Conservation (phyloP, 2,113 vertebrate species). For the Sturnus vulgaris region DNA sequence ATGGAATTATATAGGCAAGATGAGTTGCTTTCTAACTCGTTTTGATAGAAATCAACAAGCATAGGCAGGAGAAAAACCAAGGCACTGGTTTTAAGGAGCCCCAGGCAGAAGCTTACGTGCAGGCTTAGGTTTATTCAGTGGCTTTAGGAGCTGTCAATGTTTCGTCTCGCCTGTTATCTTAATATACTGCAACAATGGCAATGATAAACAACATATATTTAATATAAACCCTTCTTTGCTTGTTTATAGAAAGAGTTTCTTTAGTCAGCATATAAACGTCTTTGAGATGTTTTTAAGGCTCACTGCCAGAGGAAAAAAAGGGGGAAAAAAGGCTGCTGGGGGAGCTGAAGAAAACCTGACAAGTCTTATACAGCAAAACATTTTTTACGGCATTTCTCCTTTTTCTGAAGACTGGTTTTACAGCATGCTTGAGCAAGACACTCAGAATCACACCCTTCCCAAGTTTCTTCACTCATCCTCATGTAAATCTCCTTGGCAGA, state of each 20-base stretch:
- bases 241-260: conserved; percentile 57
- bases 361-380: not conserved
- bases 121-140: conserved; percentile 2
- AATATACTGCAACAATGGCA: conserved; percentile 57
- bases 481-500: not conserved
- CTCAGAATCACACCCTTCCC: not conserved
- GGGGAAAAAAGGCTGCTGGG: not conserved
- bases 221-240: conserved; percentile 48
- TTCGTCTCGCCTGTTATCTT: conserved; percentile 45
- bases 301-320: conserved; percentile 8
- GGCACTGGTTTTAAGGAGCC: conserved; percentile 10
- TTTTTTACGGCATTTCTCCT: conserved; percentile 7
- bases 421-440: not conserved
- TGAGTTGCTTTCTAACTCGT: conserved; percentile 59
- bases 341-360: not conserved
- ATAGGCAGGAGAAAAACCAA: conserved; percentile 13
- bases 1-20: conserved; percentile 56
- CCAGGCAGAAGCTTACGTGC: conserved; percentile 20
- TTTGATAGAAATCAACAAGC: conserved; percentile 69
- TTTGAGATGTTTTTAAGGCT: conserved; percentile 48
- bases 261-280: conserved; percentile 44
- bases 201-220: conserved; percentile 48
- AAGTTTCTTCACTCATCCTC: not conserved
- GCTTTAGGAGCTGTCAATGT: conserved; percentile 37
- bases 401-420: not conserved